A percentile compares a stretch with the other conserved stretches of the same genome.
Conservation (phyloP, 1,140 invertebrate species). For the Nasonia longicornis region DNA sequence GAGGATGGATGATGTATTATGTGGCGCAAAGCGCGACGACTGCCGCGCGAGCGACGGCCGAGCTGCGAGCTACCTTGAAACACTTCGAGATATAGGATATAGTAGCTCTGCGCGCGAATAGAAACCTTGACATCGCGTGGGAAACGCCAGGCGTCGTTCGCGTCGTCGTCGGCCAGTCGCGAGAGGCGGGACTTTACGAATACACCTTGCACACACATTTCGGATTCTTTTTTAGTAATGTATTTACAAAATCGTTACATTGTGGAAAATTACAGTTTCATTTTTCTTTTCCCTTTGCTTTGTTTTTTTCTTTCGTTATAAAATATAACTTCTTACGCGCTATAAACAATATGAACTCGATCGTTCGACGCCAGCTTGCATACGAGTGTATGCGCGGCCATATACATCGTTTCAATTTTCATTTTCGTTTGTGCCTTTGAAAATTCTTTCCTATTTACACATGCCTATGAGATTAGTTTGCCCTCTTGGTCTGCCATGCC, state of each 20-base stretch:
- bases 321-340: conserved; percentile 44
- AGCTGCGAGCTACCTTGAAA: conserved; percentile 25
- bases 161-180: not conserved
- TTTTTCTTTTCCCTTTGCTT: not conserved
- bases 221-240: conserved; percentile 9
- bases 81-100: conserved; percentile 24
- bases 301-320: conserved; percentile 40
- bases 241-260: not conserved
- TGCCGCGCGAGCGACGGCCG: not conserved
- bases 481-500: conserved; percentile 83
- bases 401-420: conserved; percentile 14
- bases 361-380: not conserved
- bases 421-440: conserved; percentile 23
- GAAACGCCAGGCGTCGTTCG: conserved; percentile 38
- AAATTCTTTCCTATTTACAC: conserved; percentile 38
- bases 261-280: not conserved
- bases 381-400: not conserved
- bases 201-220: not conserved
- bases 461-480: conserved; percentile 48
- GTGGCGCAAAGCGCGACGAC: conserved; percentile 21
- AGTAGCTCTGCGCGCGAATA: not conserved
- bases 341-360: conserved; percentile 17
- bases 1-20: conserved; percentile 30
- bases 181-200: conserved; percentile 14
- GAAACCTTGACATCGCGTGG: conserved; percentile 41